Percentiles rank a stretch among this genome's conserved stretches.
phyloP scores from a whole-genome alignment of 2,888 invertebrate genomes.

The Drosophila stalkeri region DNA sequence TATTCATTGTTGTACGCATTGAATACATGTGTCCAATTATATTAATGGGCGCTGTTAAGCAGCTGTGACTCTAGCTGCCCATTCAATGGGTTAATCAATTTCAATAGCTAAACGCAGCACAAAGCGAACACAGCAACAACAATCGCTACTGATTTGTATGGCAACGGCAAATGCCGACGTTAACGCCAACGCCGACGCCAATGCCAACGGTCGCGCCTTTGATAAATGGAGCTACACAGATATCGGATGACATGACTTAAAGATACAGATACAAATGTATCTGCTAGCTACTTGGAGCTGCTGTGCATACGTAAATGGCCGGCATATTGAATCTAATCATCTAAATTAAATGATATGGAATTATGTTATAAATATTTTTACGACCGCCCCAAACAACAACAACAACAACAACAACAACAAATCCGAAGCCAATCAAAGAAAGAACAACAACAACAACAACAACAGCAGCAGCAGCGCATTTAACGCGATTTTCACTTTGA shows the following conservation, averaged over 20 bases:
- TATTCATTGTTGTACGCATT: neutral
- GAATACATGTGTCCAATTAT: constrained; percentile 8
- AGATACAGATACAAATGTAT: constrained; percentile 71
- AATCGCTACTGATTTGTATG: constrained; percentile 26
- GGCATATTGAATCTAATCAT: constrained; percentile 75
- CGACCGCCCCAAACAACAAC: constrained; percentile 41
- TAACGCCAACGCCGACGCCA: constrained; percentile 15
- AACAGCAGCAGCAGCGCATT: constrained; percentile 35
- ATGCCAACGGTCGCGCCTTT: constrained; percentile 40
- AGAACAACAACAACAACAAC: constrained; percentile 26
- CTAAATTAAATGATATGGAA: constrained; percentile 76
- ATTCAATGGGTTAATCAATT: constrained; percentile 43
- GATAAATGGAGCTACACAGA: constrained; percentile 50
- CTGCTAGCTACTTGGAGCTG: constrained; percentile 51
- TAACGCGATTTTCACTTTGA: constrained; percentile 62
- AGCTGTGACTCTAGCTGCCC: neutral
- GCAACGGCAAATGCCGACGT: neutral
- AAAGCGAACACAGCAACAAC: constrained; percentile 24
- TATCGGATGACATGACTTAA: constrained; percentile 31
- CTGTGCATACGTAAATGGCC: constrained; percentile 50
- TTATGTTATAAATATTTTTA: constrained; percentile 74
- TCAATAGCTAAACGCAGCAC: constrained; percentile 13
- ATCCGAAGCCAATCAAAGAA: constrained; percentile 45
- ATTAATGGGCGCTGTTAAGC: constrained; percentile 5
- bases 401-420: constrained; percentile 26